phyloP scores from a whole-genome alignment of 2,113 vertebrate species.

The Pseudopodoces humilis region DNA sequence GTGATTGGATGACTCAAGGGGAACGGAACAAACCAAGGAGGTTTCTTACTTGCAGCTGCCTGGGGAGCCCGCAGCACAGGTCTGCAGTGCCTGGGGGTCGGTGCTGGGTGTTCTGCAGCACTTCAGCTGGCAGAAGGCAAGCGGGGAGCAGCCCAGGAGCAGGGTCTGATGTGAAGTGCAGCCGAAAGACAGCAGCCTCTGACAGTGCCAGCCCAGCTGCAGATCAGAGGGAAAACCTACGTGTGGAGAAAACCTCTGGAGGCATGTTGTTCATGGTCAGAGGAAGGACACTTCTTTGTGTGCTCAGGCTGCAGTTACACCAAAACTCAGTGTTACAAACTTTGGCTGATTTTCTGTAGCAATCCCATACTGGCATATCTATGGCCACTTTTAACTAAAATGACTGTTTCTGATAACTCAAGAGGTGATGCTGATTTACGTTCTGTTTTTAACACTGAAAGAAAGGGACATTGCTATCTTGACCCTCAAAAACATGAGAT shows the following conservation, averaged over 20 bases:
- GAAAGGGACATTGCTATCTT: background rate
- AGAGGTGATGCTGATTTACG: background rate
- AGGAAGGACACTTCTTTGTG: background rate
- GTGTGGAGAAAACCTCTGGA: background rate
- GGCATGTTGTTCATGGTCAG: background rate
- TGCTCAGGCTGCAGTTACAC: background rate
- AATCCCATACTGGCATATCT: background rate
- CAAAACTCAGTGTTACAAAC: background rate
- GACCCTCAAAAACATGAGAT: background rate
- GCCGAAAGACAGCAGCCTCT: background rate
- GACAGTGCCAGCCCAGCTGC: background rate
- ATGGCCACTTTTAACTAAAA: background rate
- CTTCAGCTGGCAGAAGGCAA: background rate
- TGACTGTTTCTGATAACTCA: background rate
- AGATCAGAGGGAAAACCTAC: background rate
- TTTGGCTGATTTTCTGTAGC: background rate
- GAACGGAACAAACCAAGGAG: background rate
- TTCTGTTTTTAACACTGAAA: background rate
- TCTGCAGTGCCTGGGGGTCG: rapidly evolving
- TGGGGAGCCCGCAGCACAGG: background rate
- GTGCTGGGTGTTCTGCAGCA: rapidly evolving
- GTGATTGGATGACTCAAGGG: background rate
- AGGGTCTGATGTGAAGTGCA: background rate
- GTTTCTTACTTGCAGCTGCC: background rate
- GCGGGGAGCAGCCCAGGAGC: rapidly evolving